Conservation (phyloP, 2,797 vertebrate genomes). For the Hydrocynus forskahlii region DNA sequence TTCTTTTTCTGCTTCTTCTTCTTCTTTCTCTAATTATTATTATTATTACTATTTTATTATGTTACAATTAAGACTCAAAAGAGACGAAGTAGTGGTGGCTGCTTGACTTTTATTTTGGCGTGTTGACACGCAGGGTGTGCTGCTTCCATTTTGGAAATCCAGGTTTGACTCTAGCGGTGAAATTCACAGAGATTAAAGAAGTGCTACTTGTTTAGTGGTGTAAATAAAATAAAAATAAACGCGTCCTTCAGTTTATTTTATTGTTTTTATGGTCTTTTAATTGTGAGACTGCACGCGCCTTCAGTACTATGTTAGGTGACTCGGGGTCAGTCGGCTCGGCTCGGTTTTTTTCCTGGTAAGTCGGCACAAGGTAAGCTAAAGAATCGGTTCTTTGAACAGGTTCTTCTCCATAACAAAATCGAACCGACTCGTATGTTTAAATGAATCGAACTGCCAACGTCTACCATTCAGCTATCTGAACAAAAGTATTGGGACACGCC, state of each 20-base stretch:
- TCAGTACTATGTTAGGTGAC: conserved; percentile 13
- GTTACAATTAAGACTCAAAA: no score
- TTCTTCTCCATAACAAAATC: neutral
- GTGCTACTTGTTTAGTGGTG: neutral
- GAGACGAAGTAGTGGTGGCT: no score
- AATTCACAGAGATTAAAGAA: conserved; percentile 3
- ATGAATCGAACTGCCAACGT: neutral
- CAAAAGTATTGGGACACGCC: no score
- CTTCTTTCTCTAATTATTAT: no score
- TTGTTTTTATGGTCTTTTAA: neutral
- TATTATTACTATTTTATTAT: no score
- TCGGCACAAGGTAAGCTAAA: neutral
- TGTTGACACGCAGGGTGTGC: neutral
- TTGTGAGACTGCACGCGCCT: neutral
- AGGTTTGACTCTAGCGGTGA: neutral
- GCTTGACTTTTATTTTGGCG: conserved; percentile 16
- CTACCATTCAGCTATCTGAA: neutral
- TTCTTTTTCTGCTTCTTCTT: no score
- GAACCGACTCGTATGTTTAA: neutral
- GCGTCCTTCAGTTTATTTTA: no score
- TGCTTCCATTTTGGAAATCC: neutral
- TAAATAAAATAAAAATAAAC: neutral
- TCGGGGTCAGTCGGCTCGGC: neutral
- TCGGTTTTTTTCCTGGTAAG: conserved; percentile 37
- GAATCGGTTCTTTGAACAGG: neutral